phyloP scores from a whole-genome alignment of 2,888 invertebrate genomes.

The Frankliniella intonsa region DNA sequence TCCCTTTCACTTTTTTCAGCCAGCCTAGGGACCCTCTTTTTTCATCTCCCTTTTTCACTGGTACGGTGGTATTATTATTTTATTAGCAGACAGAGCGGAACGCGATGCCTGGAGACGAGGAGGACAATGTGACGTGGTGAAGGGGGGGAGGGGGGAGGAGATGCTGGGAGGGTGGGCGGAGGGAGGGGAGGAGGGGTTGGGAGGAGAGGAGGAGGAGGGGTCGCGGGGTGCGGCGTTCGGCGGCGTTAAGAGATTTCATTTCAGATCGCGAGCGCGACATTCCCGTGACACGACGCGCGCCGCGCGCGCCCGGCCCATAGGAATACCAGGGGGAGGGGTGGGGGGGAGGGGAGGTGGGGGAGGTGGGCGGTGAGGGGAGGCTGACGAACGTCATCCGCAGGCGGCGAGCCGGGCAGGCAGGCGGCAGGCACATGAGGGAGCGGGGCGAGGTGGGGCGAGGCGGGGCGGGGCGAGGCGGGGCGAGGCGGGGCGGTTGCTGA shows the following conservation, averaged over 20 bases:
- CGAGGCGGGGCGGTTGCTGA: no score
- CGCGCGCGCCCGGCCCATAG: neutral
- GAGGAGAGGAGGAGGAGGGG: neutral
- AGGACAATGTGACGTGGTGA: neutral
- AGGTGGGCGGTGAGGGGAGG: neutral
- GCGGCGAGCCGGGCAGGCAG: neutral
- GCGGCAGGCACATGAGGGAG: neutral
- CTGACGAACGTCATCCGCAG: neutral
- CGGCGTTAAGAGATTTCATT: conserved; percentile 17
- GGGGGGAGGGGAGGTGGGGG: neutral
- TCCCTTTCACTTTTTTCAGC: neutral
- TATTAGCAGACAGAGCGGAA: neutral
- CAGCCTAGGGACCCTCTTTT: neutral
- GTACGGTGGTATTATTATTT: neutral
- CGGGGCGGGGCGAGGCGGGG: neutral
- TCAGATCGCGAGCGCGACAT: neutral
- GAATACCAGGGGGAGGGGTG: neutral
- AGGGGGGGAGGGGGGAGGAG: neutral
- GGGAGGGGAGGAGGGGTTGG: neutral
- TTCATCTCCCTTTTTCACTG: neutral
- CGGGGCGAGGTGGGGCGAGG: neutral
- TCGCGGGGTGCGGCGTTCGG: neutral
- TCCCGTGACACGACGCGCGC: neutral
- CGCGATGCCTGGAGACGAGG: neutral
- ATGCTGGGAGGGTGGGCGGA: neutral